Evolutionary conservation across 2,113 vertebrate species (phyloP).

Genomic region (Macrotus californicus): DNA sequence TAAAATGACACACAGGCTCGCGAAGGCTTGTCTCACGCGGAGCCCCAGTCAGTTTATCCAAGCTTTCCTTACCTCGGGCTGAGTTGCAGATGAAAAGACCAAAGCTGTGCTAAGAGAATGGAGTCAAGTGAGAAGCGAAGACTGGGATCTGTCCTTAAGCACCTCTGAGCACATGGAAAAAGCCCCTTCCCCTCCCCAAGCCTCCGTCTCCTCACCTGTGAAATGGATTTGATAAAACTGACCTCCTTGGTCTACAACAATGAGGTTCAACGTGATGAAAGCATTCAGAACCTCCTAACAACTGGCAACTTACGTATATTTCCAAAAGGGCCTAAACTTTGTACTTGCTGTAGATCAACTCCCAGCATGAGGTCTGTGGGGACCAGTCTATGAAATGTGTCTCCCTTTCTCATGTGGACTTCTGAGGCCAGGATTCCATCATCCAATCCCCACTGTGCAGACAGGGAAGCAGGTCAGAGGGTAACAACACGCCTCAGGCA

Average conservation of each 20-base stretch:
- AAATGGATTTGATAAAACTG: not conserved
- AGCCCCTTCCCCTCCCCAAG: not conserved
- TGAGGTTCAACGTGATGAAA: not conserved
- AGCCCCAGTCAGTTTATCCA: rapidly evolving
- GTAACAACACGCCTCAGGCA: rapidly evolving
- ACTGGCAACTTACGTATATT: not conserved
- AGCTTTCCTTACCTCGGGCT: not conserved
- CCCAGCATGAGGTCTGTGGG: not conserved
- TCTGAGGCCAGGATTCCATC: not conserved
- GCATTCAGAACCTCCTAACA: not conserved
- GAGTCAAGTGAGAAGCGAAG: not conserved
- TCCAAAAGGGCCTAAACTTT: not conserved
- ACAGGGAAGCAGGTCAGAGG: rapidly evolving
- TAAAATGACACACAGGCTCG: not conserved
- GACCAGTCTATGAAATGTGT: not conserved
- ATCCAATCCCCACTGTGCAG: not conserved
- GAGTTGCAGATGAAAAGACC: slow-evolving; percentile 10
- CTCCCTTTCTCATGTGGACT: not conserved
- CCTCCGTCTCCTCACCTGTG: not conserved
- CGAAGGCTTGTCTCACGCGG: not conserved
- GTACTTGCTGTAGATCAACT: not conserved
- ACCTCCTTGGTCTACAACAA: rapidly evolving
- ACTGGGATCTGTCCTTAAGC: not conserved
- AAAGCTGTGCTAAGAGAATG: not conserved
- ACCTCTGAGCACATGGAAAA: too few relatives aligned